Percentiles rank a stretch among this genome's conserved stretches.
Conservation (phyloP, 2,113 vertebrate genomes). For the Austrofundulus limnaeus region DNA sequence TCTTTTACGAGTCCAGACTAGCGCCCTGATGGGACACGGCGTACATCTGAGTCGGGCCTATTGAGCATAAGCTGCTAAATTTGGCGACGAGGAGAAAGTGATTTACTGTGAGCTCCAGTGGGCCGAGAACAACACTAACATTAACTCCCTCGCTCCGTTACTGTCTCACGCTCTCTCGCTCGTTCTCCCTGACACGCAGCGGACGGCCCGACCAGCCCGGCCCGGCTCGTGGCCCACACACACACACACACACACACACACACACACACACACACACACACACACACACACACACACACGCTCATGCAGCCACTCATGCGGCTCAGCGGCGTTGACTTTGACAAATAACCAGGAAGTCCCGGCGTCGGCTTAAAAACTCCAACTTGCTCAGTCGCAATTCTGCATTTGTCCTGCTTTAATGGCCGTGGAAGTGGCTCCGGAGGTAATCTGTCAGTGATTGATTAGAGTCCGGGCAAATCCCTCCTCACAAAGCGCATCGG, state of each 20-base stretch:
- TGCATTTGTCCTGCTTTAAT: conserved; percentile 99
- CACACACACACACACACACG: too few relatives aligned
- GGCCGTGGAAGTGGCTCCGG: conserved; percentile 98
- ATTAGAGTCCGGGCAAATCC: conserved; percentile 88
- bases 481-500: conserved; percentile 68
- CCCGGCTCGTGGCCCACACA: conserved; percentile 70
- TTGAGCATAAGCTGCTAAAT: conserved; percentile 98
- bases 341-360: conserved; percentile 99
- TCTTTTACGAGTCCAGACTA: conserved; percentile 92
- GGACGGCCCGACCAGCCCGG: conserved; percentile 46
- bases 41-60: conserved; percentile 92
- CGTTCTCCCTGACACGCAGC: conserved; percentile 35
- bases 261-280: too few relatives aligned
- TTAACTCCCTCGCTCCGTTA: conserved; percentile 69
- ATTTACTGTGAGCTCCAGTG: conserved; percentile 95
- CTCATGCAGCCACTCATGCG: conserved; percentile 89
- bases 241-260: too few relatives aligned
- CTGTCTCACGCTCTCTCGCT: conserved; percentile 67
- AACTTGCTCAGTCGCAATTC: conserved; percentile 99
- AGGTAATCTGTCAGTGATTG: conserved; percentile 99
- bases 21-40: conserved; percentile 92
- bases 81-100: conserved; percentile 97
- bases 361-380: conserved; percentile 98
- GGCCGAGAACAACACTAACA: conserved; percentile 56
- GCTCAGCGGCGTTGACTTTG: conserved; percentile 97